phyloP scores from a whole-genome alignment of 1,140 invertebrate species.

The Zaprionus taronus region DNA sequence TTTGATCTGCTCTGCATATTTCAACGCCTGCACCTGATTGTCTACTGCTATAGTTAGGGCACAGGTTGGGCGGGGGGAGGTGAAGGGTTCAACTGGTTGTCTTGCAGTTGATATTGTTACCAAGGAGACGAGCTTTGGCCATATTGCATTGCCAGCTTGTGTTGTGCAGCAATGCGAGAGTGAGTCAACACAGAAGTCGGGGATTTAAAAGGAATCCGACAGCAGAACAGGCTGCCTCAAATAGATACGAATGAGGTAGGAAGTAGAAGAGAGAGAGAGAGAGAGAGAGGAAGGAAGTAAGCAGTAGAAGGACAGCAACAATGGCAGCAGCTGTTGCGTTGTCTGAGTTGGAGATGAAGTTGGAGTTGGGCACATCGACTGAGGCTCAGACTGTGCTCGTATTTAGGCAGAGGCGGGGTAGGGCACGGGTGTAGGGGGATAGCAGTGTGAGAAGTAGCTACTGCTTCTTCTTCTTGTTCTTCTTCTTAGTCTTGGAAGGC shows the following conservation, averaged over 20 bases:
- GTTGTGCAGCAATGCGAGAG: neutral
- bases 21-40: constrained; percentile 1
- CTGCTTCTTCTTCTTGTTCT: neutral
- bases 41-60: neutral
- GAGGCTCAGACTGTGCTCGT: neutral
- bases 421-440: neutral
- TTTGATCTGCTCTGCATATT: neutral
- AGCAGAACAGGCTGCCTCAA: neutral
- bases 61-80: neutral
- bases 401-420: neutral
- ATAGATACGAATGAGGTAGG: neutral
- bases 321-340: neutral
- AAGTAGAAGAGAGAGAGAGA: neutral
- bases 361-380: neutral
- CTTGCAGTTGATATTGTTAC: neutral
- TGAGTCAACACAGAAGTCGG: constrained; percentile 6
- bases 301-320: neutral
- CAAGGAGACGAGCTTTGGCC: constrained; percentile 4
- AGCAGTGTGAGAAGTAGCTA: neutral
- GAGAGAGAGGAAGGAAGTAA: neutral
- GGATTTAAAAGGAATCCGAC: constrained; percentile 24
- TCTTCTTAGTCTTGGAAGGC: constrained; percentile 12
- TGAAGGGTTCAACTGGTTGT: neutral
- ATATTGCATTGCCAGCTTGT: neutral
- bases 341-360: neutral